These are phyloP conservation scores for Austrofundulus limnaeus DNA, from an alignment of 2,113 vertebrate genomes.

Conservation along the genomic window DNA sequence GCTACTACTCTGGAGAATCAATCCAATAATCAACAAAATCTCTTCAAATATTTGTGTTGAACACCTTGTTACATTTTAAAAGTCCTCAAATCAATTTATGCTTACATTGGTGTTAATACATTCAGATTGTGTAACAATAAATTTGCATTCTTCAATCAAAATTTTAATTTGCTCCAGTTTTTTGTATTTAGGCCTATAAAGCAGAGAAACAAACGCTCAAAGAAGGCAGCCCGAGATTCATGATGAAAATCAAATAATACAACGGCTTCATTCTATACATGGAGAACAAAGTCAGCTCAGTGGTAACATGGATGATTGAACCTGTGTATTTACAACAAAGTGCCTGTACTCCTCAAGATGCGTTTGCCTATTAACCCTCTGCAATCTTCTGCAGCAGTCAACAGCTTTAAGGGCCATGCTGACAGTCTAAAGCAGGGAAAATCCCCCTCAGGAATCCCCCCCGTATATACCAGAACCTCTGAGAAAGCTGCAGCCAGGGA, in stretches of 20 bases:
- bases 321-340: constrained; percentile 25
- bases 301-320: constrained; percentile 24
- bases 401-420: constrained; percentile 54
- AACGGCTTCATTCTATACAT: constrained; percentile 10
- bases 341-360: constrained; percentile 16
- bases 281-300: constrained; percentile 22
- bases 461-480: constrained; percentile 53
- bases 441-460: constrained; percentile 63
- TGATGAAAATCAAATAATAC: neutral
- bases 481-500: constrained; percentile 22
- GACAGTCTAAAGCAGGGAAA: constrained; percentile 64
- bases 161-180: too few species aligned
- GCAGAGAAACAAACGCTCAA: constrained; percentile 3
- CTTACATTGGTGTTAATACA: neutral
- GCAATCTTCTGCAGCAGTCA: constrained; percentile 25
- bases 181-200: neutral
- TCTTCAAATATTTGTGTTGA: neutral
- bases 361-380: constrained; percentile 26
- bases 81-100: neutral
- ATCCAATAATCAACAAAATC: neutral
- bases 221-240: neutral
- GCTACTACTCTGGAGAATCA: neutral
- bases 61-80: neutral
- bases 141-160: too few species aligned
- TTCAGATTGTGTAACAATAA: too few species aligned